These are phyloP conservation scores for Subacronicta megacephala DNA, from an alignment of 2,888 invertebrate species.

Conservation along the genomic window DNA sequence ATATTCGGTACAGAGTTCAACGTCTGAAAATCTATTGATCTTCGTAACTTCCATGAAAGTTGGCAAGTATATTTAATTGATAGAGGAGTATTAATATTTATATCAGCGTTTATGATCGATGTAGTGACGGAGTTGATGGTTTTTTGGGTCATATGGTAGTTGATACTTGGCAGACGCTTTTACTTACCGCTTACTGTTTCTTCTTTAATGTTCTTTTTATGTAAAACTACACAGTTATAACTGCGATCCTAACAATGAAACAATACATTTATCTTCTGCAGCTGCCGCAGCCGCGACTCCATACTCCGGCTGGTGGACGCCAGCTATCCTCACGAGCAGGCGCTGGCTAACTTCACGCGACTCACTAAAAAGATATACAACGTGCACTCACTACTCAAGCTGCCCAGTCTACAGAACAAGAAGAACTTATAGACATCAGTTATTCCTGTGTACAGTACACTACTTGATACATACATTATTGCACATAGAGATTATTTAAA, in stretches of 20 bases:
- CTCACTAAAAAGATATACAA: conserved; percentile 82
- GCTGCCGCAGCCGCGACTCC: conserved; percentile 75
- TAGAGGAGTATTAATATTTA: conserved; percentile 2
- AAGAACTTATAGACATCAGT: conserved; percentile 19
- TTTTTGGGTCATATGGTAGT: too few relatives aligned
- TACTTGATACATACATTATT: too few relatives aligned
- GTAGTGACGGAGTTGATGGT: too few relatives aligned
- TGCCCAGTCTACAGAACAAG: conserved; percentile 30
- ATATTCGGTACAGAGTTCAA: not conserved
- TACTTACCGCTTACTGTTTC: too few relatives aligned
- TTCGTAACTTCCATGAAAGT: not conserved
- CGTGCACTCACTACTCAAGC: conserved; percentile 72
- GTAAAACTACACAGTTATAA: too few relatives aligned
- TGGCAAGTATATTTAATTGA: not conserved
- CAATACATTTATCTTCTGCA: too few relatives aligned
- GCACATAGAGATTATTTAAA: too few relatives aligned
- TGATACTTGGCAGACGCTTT: too few relatives aligned
- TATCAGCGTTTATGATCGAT: not conserved
- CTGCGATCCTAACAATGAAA: not conserved
- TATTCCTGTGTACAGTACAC: too few relatives aligned
- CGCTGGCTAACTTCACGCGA: conserved; percentile 79
- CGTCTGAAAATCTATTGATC: not conserved
- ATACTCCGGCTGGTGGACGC: conserved; percentile 77
- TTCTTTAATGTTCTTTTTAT: too few relatives aligned
- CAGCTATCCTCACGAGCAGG: conserved; percentile 78